Evolutionary conservation across 1,140 invertebrate genomes (phyloP).

Genomic region (Drosophila punjabiensis): DNA sequence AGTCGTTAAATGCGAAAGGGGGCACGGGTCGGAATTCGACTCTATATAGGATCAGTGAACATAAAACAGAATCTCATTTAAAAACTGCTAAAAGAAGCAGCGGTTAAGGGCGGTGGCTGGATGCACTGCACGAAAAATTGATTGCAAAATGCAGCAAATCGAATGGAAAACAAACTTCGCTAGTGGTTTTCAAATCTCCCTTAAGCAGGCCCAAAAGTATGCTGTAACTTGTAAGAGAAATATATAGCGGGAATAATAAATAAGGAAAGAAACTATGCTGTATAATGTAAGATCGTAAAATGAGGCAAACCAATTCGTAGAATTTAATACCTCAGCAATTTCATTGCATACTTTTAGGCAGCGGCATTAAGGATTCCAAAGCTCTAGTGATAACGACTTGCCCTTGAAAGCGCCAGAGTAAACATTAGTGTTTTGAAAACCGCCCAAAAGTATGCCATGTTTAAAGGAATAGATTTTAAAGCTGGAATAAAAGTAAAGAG

Average conservation of each 20-base stretch:
- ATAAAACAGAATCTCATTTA: slow-evolving; percentile 65
- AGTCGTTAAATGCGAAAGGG: slow-evolving; percentile 35
- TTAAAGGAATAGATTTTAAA: background rate
- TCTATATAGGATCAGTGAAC: slow-evolving; percentile 45
- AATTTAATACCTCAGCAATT: background rate
- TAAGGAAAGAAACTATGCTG: background rate
- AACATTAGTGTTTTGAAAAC: background rate
- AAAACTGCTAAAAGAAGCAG: slow-evolving; percentile 57
- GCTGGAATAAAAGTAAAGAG: too few species aligned
- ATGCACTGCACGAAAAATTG: slow-evolving; percentile 18
- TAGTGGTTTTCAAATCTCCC: background rate
- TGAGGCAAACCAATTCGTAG: background rate
- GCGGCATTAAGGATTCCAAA: slow-evolving; percentile 7
- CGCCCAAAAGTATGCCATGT: background rate
- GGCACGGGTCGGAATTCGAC: slow-evolving; percentile 38
- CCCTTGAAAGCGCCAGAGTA: background rate
- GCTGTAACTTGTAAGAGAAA: too few species aligned
- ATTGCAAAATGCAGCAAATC: background rate
- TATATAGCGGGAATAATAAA: too few species aligned
- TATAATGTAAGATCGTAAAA: background rate
- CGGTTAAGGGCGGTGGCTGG: slow-evolving; percentile 25
- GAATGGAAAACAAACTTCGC: background rate
- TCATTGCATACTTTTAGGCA: background rate
- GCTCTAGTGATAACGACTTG: background rate
- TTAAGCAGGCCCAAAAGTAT: too few species aligned